A percentile compares a stretch with the other conserved stretches of the same genome.
phyloP scores from a whole-genome alignment of 23 tunicate genomes.

The Phallusia fumigata region DNA sequence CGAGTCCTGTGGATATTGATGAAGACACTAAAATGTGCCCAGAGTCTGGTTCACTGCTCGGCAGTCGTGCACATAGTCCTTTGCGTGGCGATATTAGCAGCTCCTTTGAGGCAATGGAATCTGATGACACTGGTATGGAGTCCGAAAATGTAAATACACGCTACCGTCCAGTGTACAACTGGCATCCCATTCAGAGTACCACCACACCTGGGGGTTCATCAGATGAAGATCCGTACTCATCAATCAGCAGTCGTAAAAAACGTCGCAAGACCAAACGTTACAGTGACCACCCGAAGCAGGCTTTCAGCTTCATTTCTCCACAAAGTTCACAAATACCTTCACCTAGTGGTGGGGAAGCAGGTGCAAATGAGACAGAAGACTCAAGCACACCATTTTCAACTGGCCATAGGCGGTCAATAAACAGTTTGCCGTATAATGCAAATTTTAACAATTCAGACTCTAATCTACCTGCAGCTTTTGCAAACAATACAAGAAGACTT shows the following conservation, averaged over 20 bases:
- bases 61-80: conserved; percentile 47
- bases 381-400: conserved; percentile 9
- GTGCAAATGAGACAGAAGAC: conserved; percentile 60
- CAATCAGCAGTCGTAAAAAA: conserved; percentile 67
- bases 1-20: conserved; percentile 30
- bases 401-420: not conserved
- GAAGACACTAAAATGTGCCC: conserved; percentile 76
- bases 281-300: not conserved
- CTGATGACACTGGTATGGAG: conserved; percentile 64
- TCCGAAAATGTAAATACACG: conserved; percentile 26
- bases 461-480: conserved; percentile 33
- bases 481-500: conserved; percentile 20
- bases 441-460: conserved; percentile 57
- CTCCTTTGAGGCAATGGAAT: conserved; percentile 89
- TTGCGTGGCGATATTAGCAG: conserved; percentile 73
- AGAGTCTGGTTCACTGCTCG: not conserved
- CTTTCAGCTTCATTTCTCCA: conserved; percentile 26
- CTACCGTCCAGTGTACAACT: conserved; percentile 15
- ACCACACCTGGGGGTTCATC: conserved; percentile 88
- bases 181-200: conserved; percentile 29
- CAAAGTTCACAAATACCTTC: conserved; percentile 62
- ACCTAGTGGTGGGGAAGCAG: conserved; percentile 24
- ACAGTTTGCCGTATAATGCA: not conserved
- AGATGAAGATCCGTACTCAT: conserved; percentile 65
- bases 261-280: conserved; percentile 53